Evolutionary conservation across 2,888 invertebrate species (phyloP).

Genomic region (Pseudococcus jackbeardsleyi): DNA sequence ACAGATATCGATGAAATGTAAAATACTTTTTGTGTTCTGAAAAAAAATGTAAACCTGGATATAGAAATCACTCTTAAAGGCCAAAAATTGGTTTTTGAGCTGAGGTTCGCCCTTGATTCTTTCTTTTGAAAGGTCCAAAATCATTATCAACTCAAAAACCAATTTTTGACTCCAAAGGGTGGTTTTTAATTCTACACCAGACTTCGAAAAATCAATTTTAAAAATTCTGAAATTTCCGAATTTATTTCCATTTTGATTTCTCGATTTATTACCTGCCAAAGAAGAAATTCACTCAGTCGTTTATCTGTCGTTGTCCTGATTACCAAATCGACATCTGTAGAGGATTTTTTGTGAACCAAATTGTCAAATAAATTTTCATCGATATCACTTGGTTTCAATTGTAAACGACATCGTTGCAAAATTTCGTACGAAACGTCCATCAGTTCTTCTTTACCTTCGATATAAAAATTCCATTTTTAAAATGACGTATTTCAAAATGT

Average conservation of each 20-base stretch:
- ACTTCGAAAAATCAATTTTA: no score
- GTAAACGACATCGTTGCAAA: background rate
- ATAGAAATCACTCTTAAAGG: no score
- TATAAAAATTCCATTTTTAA: background rate
- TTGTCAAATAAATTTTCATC: background rate
- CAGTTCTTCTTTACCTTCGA: conserved; percentile 40
- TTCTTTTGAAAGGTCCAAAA: no score
- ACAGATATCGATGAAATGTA: conserved; percentile 29
- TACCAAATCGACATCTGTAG: background rate
- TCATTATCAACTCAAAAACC: no score
- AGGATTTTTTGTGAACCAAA: conserved; percentile 20
- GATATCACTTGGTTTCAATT: background rate
- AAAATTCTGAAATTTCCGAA: no score
- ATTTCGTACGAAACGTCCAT: conserved; percentile 4
- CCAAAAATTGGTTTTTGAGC: no score
- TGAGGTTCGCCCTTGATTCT: no score
- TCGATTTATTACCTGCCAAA: conserved; percentile 47
- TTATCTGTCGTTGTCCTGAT: conserved; percentile 41
- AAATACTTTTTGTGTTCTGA: conserved; percentile 9
- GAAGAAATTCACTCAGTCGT: conserved; percentile 61
- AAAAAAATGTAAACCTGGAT: no score
- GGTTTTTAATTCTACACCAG: no score
- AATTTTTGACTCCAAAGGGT: no score
- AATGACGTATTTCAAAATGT: background rate
- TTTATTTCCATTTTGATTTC: no score